Percentiles rank a stretch among this genome's conserved stretches.
These are phyloP conservation scores for Drosophila hydei DNA, from an alignment of 1,140 invertebrate species.

Conservation along the genomic window DNA sequence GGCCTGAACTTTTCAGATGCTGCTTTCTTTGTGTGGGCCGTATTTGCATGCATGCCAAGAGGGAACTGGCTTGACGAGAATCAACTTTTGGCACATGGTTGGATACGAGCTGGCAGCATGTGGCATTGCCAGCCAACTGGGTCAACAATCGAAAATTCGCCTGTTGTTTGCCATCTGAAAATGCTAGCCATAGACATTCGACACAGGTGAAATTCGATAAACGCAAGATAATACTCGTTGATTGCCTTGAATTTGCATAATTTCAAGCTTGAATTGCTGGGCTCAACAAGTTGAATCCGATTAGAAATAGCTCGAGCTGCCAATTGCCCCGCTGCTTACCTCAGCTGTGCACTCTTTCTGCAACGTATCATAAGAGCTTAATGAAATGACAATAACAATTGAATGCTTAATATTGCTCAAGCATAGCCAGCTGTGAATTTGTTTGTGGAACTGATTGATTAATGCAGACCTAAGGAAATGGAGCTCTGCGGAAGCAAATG, in stretches of 20 bases:
- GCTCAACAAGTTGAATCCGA: conserved; percentile 12
- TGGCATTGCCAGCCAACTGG: conserved; percentile 40
- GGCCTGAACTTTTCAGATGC: conserved; percentile 8
- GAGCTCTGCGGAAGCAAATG: too few relatives aligned
- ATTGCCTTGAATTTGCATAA: neutral
- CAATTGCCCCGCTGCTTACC: too few relatives aligned
- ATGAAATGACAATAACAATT: too few relatives aligned
- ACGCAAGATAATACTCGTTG: conserved; percentile 10
- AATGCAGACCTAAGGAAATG: too few relatives aligned
- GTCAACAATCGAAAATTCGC: conserved; percentile 35
- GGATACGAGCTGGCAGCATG: neutral
- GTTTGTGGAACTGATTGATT: too few relatives aligned
- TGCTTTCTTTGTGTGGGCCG: conserved; percentile 12
- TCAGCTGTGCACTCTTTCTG: too few relatives aligned
- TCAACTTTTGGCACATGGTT: conserved; percentile 31
- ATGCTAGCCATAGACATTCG: conserved; percentile 3
- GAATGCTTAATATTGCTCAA: too few relatives aligned
- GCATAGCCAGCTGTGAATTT: too few relatives aligned
- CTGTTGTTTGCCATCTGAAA: conserved; percentile 21
- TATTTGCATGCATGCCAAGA: conserved; percentile 21
- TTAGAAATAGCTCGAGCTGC: too few relatives aligned
- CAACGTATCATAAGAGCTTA: too few relatives aligned
- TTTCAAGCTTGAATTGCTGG: neutral
- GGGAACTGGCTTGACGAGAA: conserved; percentile 8
- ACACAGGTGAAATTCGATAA: neutral